Base-by-base conservation (phyloP, 2,797 vertebrate genomes). In the Poecilia gillii region DNA sequence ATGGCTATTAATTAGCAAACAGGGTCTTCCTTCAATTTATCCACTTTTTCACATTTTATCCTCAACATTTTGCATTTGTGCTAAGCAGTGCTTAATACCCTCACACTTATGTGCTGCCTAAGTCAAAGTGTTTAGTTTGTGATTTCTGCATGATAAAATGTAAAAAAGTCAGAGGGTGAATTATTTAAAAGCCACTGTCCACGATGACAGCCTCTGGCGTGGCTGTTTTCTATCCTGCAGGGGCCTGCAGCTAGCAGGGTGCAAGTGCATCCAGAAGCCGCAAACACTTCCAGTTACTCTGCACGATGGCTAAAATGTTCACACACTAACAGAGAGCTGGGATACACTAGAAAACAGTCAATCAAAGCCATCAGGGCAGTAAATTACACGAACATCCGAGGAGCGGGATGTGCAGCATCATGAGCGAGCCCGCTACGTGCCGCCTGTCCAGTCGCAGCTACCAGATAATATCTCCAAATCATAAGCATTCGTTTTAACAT, bases 221-320 rank as follows among this genome's bases (percentile, higher is more conserved):
- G 36, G 25, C 33, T 73, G 20, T 39, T 23, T 53, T 1, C 31
- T n/a, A 3, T 9, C 53, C 74, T 46, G 55, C 39, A 71, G 78
- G 76, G 91, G 91, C 91, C 91, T 93, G 85, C 81, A 89, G 82
- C 87, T 86, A 84, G 77, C 86, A 25, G 49, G 25, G 68, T 47
- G 36, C 70, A 33, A 49, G 53, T 25, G 53, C 78, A 81, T 83
- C 79, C 78, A 3, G 1, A 2, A 68, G 53, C 11, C 64, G 16
- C 16, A n/a, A 76, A 70, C n/a, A 51, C 47, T 41, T 33, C 33
- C 71, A 2, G 20, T 0, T 55, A 18, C 7, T 46, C 53, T 43
- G 51, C 12, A 4, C 39, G 1, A n/a, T 5, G 51, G 77, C 84
- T 77, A 81, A 79, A 31, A 14, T 13, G 51, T 23, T 79, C 72